Evolutionary conservation across 2,888 invertebrate genomes (phyloP).

Genomic region (Cerastis leucographa): DNA sequence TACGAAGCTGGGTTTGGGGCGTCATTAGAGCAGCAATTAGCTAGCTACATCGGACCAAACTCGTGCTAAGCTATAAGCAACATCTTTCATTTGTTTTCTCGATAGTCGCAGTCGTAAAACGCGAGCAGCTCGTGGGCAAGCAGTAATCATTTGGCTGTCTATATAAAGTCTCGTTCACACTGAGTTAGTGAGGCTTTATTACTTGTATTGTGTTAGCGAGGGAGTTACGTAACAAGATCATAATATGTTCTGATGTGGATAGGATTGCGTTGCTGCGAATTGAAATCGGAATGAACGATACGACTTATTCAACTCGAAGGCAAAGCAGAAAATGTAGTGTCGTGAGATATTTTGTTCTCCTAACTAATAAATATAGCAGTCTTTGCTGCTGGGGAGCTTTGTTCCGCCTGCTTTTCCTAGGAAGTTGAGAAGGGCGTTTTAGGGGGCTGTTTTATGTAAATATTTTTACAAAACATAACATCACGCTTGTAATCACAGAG

Average conservation of each 20-base stretch:
- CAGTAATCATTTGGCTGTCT: constrained; percentile 37
- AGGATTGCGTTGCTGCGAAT: neutral
- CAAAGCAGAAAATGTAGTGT: neutral
- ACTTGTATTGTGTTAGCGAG: neutral
- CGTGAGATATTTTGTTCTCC: neutral
- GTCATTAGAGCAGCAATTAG: neutral
- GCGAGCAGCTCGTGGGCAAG: neutral
- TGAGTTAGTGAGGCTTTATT: constrained; percentile 16
- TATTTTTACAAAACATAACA: neutral
- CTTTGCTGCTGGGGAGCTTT: neutral
- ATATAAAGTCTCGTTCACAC: constrained; percentile 16
- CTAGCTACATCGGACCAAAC: neutral
- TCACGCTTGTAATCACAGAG: too few species aligned
- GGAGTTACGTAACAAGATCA: neutral
- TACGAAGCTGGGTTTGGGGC: neutral
- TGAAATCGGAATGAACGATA: neutral
- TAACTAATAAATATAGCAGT: neutral
- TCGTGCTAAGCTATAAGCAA: neutral
- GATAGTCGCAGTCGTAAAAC: neutral
- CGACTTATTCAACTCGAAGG: neutral
- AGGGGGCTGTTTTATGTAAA: neutral
- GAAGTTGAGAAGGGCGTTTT: neutral
- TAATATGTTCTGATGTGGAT: constrained; percentile 7
- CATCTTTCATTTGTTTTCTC: neutral
- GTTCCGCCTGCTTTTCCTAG: neutral